Base-by-base conservation (phyloP, 2,888 invertebrate genomes). In the Tipula unca region DNA sequence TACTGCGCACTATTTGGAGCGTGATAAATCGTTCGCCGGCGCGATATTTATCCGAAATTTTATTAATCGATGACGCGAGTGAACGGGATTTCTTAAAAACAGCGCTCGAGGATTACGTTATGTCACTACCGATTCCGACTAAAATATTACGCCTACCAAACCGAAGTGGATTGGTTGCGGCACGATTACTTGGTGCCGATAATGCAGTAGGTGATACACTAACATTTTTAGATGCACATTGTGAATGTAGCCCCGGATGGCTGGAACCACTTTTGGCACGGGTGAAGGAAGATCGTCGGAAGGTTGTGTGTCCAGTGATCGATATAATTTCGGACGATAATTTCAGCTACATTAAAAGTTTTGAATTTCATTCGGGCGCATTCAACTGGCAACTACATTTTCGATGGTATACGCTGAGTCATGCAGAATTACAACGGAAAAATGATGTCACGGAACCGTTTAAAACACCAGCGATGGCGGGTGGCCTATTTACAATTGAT, bases 381-480 rank as follows among this genome's bases (percentile, higher is more conserved):
- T 98, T 99, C 90, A 99, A 98, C 90, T 99, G 99, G 99, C 96
- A 97, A 88, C 92, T 99, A 17, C 98, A 98, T 89, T 99, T 96
- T 89, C 90, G 90, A 69, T 95, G 94, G 95, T 94, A 94, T 89
- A 93, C 94, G 1, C 90, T 95, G 5, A 93, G 93, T 5, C 92
- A 93, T 83, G 90, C 91, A 36, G 92, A 94, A 87, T 89, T 93
- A 86, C 91, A 92, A 86, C 90, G 96, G 87, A 94, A 94, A 69
- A 93, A 94, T 3, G 96, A 97, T 89, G 91, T 96, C 86, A 95
- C 95, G 5, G 92, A 94, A 10, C 95, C 97, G 0, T 92, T 96
- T 86, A 92, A 94, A 89, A 96, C 97, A 0, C 97, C 97, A 0
- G 97, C 96, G 0, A 97, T 97, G 97, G 97, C 97, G n/a, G 97